Percentiles rank a stretch among this genome's conserved stretches.
phyloP scores from a whole-genome alignment of 2,797 vertebrate species.

The Ceryle rudis region DNA sequence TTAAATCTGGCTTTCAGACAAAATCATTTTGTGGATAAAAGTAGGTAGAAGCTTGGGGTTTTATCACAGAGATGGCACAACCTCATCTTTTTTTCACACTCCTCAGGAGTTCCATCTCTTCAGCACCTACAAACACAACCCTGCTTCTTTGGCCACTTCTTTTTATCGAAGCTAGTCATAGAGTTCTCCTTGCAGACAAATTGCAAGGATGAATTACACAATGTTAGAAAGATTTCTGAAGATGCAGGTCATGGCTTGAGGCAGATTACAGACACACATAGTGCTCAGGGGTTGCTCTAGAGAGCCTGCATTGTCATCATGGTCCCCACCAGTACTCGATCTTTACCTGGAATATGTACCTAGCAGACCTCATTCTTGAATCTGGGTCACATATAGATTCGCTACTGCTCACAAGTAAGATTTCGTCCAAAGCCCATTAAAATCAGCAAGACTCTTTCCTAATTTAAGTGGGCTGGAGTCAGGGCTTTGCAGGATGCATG shows the following conservation, averaged over 20 bases:
- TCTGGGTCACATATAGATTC: not conserved
- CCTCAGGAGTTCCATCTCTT: not conserved
- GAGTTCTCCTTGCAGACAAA: not conserved
- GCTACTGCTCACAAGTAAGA: not conserved
- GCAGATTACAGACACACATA: not conserved
- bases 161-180: not conserved
- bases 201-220: not conserved
- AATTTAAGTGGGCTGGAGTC: not conserved
- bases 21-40: not conserved
- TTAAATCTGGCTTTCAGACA: conserved; percentile 42
- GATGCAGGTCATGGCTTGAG: not conserved
- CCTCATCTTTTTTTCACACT: not conserved
- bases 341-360: not conserved
- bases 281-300: not conserved
- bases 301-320: not conserved
- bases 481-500: not conserved
- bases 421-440: not conserved
- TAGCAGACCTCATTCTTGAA: not conserved
- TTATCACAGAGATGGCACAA: not conserved
- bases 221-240: conserved; percentile 27
- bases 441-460: not conserved
- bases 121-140: not conserved
- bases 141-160: not conserved
- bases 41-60: not conserved
- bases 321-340: not conserved